These are phyloP conservation scores for Probosciger aterrimus DNA, from an alignment of 2,113 vertebrate genomes.

Conservation along the genomic window DNA sequence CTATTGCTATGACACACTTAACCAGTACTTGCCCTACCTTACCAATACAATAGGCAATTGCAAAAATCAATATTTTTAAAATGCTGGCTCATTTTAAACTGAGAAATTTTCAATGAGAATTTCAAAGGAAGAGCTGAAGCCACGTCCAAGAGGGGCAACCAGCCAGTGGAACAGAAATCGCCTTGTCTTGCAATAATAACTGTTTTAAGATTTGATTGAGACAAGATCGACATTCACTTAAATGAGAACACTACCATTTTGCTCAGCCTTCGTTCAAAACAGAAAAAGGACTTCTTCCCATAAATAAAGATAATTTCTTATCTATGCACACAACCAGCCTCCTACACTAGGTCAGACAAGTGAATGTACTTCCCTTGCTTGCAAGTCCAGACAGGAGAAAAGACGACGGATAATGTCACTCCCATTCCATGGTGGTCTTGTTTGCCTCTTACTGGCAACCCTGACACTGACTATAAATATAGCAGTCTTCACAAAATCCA, in stretches of 20 bases:
- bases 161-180: neutral
- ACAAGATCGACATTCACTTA: neutral
- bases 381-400: conserved; percentile 19
- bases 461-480: neutral
- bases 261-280: neutral
- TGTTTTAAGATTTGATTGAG: neutral
- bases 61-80: conserved; percentile 12
- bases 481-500: neutral
- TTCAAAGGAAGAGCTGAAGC: neutral
- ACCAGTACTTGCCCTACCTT: neutral
- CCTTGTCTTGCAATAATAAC: neutral
- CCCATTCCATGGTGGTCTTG: neutral
- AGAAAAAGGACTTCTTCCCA: neutral
- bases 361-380: neutral
- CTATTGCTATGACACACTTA: neutral
- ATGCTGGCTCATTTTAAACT: neutral
- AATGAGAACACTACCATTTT: neutral
- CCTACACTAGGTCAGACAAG: conserved; percentile 3
- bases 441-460: neutral
- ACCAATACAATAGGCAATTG: neutral
- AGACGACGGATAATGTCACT: conserved; percentile 31
- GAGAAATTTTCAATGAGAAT: neutral
- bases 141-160: neutral
- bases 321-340: conserved; percentile 18
- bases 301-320: conserved; percentile 48